Evolutionary conservation across 2,113 vertebrate species (phyloP).

Genomic region (Fregetta grallaria): DNA sequence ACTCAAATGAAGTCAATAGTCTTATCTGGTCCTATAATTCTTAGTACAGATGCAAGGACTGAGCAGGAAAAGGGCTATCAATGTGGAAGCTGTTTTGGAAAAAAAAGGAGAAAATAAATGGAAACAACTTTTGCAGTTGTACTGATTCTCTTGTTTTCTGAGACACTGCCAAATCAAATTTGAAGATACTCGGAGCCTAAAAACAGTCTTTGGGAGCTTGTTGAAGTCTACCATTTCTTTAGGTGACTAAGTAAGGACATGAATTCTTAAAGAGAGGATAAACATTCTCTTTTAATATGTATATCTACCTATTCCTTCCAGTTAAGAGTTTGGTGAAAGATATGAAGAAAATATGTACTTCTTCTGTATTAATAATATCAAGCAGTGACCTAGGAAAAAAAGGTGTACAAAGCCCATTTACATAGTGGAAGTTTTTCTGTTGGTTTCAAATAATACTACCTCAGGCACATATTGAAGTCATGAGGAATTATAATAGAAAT

Average conservation of each 20-base stretch:
- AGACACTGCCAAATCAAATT: not conserved
- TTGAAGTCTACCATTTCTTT: not conserved
- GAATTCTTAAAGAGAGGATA: not conserved
- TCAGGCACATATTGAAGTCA: not conserved
- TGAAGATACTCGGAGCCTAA: not conserved
- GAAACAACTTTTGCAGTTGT: not conserved
- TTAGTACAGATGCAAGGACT: not conserved
- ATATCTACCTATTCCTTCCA: not conserved
- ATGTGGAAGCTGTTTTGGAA: constrained; percentile 8
- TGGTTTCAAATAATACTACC: not conserved
- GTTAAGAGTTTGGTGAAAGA: not conserved
- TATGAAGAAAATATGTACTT: not conserved
- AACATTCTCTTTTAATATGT: not conserved
- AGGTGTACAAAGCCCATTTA: not conserved
- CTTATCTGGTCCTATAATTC: not conserved
- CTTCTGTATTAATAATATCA: not conserved
- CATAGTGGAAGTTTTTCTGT: not conserved
- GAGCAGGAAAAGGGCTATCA: not conserved
- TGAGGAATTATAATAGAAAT: not conserved
- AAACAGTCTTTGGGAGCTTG: not conserved
- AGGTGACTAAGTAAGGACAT: constrained; percentile 26
- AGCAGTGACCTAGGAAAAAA: not conserved
- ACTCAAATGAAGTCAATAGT: not conserved
- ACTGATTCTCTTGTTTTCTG: not conserved
- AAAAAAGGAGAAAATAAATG: constrained; percentile 2